Evolutionary conservation across 2,113 vertebrate genomes (phyloP), one percentile per base, ranked within the genome.

Genomic region (Pyxicephalus adspersus): DNA sequence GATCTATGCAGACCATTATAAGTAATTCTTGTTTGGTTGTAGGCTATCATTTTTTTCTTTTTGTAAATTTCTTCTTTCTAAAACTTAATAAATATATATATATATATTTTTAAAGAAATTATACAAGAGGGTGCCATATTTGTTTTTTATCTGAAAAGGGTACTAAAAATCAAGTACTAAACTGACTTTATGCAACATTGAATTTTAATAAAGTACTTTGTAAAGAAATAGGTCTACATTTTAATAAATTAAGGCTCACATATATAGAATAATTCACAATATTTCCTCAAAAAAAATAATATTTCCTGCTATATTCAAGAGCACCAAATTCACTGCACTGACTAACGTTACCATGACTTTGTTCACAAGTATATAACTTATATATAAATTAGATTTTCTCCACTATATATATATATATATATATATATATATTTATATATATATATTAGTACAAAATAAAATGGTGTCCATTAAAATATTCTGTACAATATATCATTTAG

Each of bases 181-280:
- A 76, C 23, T 77, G 28, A 86, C 84, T 77, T 75, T 82, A 71
- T 54, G 63, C 84, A 86, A 83, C 63, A 76, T 84, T 38, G 84
- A 84, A 64, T 8, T 85, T 84, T 75, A 64, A 70, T 86, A 86
- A 84, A 87, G 85, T 81, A 76, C 85, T 73, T 84, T 87, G 84
- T 61, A 74, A 90, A 89, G 86, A 88, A 84, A 83, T 82, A 17
- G 80, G 87, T 86, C 83, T 86, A 87, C 73, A 84, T 66, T 78
- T 86, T 83, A 86, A 90, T 87, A 84, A 86, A 85, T 92, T 92
- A 94, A 93, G 90, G 89, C 83, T 87, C 86, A 89, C 86, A 86
- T 83, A 64, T 89, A 57, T 50, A 68, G 55, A 79, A 22, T 38
- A 38, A 64, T 76, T 28, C 52, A 82, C 85, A 81, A 72, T 54